Base-by-base conservation (phyloP, 2,113 vertebrate genomes). In the Sus scrofa region DNA sequence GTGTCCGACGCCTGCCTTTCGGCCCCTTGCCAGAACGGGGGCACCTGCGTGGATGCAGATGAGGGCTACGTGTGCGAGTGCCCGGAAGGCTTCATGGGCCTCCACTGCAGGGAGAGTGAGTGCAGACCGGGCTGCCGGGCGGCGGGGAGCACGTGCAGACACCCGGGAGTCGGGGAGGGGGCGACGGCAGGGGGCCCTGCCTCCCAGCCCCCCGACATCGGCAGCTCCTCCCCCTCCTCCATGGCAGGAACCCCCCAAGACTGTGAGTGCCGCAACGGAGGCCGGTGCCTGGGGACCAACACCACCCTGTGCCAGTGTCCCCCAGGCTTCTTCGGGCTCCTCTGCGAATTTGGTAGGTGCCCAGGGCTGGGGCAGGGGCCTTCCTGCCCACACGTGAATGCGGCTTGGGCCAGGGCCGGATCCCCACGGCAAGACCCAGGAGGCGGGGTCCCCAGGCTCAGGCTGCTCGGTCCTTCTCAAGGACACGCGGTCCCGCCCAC, bases 201-300 rank as follows among this genome's bases (percentile, higher is more conserved):
- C 70, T 15, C 68, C 74, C 50, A 11, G 34, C 3, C 1, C 18
- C 22, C 52, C 30, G n/a, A 16, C 79, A n/a, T 2, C 6, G 15
- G 5, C 50, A 10, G 3, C 3, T 4, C 22, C 68, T 14, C 27
- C 30, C 26, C 95, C 16, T 0, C 71, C 93, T 92, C 54, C 60
- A 11, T 85, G 96, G 62, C 97, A 99, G 99, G 98, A 65, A 88
- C 97, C 63, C 96, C 98, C 6, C 99, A 99, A 16, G 98, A 98
- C 97, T 99, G 99, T 2, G 99, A 98, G 22, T 99, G 99, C 98
- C 99, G 99, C 91, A 99, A 99, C 0, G 99, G 99, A 11, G 99
- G 99, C 37, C 98, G 98, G 27, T 99, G 99, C 97, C 98, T 98
- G 91, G 99, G 99, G 92, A 96, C 98, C 82, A 99, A 99, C 1